These are phyloP conservation scores for Heteromormyrus szaboi DNA, from an alignment of 2,797 vertebrate species.

Conservation along the genomic window DNA sequence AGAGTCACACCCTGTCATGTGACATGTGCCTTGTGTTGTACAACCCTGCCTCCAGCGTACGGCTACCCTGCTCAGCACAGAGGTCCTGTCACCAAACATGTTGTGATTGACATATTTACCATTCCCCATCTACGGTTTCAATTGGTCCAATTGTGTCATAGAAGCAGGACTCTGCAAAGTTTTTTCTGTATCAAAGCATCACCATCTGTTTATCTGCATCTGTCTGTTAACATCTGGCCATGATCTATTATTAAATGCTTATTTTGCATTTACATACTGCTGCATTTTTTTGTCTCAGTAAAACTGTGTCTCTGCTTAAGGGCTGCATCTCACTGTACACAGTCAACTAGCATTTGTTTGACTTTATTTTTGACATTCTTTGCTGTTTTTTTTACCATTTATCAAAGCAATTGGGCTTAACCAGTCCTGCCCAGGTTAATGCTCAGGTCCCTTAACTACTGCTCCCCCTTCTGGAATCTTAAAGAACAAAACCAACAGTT, in stretches of 20 bases:
- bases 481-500: background rate
- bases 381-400: background rate
- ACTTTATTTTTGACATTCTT: background rate
- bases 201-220: background rate
- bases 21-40: background rate
- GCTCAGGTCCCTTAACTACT: background rate
- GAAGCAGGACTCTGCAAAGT: background rate
- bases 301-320: background rate
- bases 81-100: background rate
- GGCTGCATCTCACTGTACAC: background rate
- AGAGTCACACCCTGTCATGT: background rate
- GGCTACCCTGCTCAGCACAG: background rate
- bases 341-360: background rate
- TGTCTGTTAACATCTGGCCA: background rate
- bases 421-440: background rate
- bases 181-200: background rate
- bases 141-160: background rate
- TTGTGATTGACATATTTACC: background rate
- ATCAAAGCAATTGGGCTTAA: background rate
- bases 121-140: background rate
- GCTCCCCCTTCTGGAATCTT: background rate
- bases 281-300: background rate
- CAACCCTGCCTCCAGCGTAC: background rate
- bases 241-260: conserved; percentile 5
- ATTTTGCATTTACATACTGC: background rate